These are phyloP conservation scores for Scaptomyza montana DNA, from an alignment of 1,140 invertebrate genomes.

Conservation along the genomic window DNA sequence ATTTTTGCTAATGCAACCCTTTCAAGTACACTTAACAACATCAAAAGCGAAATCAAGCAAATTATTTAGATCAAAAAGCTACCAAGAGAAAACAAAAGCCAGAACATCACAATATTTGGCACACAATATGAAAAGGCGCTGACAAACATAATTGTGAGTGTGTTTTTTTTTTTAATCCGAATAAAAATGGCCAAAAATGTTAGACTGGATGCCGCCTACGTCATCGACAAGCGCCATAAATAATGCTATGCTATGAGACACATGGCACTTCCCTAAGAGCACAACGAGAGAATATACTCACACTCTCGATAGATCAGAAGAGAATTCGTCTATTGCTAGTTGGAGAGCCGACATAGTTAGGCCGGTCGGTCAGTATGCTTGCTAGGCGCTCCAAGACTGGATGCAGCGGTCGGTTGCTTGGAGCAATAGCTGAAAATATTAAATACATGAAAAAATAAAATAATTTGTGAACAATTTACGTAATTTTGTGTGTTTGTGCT, in stretches of 20 bases:
- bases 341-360: slow-evolving; percentile 31
- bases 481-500: slow-evolving; percentile 44
- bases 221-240: slow-evolving; percentile 62
- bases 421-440: slow-evolving; percentile 33
- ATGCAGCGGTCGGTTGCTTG: slow-evolving; percentile 54
- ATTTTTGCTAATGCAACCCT: neutral
- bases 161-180: neutral
- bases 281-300: neutral
- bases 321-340: slow-evolving; percentile 17
- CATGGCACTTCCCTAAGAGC: slow-evolving; percentile 34
- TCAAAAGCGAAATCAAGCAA: slow-evolving; percentile 40
- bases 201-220: slow-evolving; percentile 66
- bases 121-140: slow-evolving; percentile 38
- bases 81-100: slow-evolving; percentile 50
- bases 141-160: slow-evolving; percentile 43
- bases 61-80: slow-evolving; percentile 50
- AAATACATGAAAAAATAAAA: slow-evolving; percentile 24
- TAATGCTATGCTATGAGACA: slow-evolving; percentile 21
- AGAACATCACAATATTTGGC: slow-evolving; percentile 62
- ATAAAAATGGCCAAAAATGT: slow-evolving; percentile 19
- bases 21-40: slow-evolving; percentile 32
- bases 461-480: slow-evolving; percentile 35
- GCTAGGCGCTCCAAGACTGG: slow-evolving; percentile 73
- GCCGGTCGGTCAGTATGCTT: slow-evolving; percentile 62
- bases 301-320: neutral